Base-by-base conservation (phyloP, 2,888 invertebrate genomes). In the Loripinus fragilis region DNA sequence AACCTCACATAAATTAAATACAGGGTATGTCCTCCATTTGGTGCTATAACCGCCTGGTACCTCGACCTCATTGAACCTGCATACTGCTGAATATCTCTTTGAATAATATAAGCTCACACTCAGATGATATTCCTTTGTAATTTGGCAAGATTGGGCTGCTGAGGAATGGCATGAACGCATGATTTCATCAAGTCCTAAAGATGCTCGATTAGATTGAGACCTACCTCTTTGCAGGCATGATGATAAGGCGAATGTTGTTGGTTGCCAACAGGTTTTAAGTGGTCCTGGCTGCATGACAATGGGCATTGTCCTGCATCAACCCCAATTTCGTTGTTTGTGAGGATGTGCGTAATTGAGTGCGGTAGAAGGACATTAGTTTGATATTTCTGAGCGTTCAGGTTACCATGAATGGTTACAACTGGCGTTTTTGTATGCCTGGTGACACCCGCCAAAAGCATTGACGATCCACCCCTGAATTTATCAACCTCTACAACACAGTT, bases 381-480 rank as follows among this genome's bases (percentile, higher is more conserved):
- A 35, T 78, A 74, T 41, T 45, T 23, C 7, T 17, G 10, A n/a
- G 73, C 70, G 68, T 68, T 73, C 7, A 78, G 1, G 25, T 70
- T 69, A 10, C 70, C 73, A n/a, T 64, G 45, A 23, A 78, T n/a
- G 10, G 8, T 5, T 0, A 70, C 38, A n/a, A 74, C 17, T 15
- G 35, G 38, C 5, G 75, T 79, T 48, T 71, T 71, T 30, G 67
- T 71, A 30, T 74, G 74, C 45, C 55, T 10, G 5, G 75, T 75
- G 15, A 78, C 28, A 35, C 72, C 79, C 1, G 52, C 75, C 75
- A 71, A 74, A 1, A 79, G n/a, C 75, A 75, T 75, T 2, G 68
- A 41, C 25, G 60, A 71, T 20, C 75, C 74, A 12, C 75, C 79
- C 48, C 52, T 69, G 35, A 78, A 81, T 5, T 25, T 25, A 33